Percentiles rank a stretch among this genome's conserved stretches.
These are phyloP conservation scores for Erpetoichthys calabaricus DNA, from an alignment of 2,797 vertebrate species.

Conservation along the genomic window DNA sequence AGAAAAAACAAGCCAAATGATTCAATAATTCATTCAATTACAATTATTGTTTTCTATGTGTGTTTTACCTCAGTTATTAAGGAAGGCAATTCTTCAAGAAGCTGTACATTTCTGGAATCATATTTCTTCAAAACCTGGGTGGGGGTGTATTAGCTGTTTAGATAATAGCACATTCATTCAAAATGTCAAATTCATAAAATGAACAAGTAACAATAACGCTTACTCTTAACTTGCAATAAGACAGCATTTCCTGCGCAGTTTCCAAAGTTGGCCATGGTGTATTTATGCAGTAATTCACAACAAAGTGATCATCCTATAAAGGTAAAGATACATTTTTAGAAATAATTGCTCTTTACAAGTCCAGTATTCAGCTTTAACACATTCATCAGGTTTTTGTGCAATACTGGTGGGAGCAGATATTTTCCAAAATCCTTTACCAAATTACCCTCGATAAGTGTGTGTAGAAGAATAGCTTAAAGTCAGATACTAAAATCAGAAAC, in stretches of 20 bases:
- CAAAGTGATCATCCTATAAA: conserved; percentile 77
- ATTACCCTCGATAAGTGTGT: too few species aligned
- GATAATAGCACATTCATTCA: background rate
- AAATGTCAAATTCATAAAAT: background rate
- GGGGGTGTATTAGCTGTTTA: background rate
- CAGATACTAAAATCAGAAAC: too few species aligned
- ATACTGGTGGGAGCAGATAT: too few species aligned
- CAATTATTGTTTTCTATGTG: conserved; percentile 1
- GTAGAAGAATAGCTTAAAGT: too few species aligned
- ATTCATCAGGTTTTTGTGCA: too few species aligned
- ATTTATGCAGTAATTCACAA: conserved; percentile 80
- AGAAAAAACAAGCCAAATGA: conserved; percentile 26
- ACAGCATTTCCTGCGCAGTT: conserved; percentile 79
- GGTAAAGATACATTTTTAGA: conserved; percentile 2
- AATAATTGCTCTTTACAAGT: background rate
- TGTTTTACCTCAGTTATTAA: conserved; percentile 43
- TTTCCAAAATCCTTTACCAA: too few species aligned
- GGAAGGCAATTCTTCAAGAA: conserved; percentile 21
- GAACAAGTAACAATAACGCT: conserved; percentile 14
- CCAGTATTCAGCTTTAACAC: background rate
- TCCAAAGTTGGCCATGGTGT: conserved; percentile 82
- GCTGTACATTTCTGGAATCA: conserved; percentile 16
- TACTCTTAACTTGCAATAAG: conserved; percentile 58
- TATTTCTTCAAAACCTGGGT: conserved; percentile 45
- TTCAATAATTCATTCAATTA: background rate